Percentiles rank a stretch among this genome's conserved stretches.
Evolutionary conservation across 2,888 invertebrate species (phyloP).

Genomic region (Dioctria linearis): DNA sequence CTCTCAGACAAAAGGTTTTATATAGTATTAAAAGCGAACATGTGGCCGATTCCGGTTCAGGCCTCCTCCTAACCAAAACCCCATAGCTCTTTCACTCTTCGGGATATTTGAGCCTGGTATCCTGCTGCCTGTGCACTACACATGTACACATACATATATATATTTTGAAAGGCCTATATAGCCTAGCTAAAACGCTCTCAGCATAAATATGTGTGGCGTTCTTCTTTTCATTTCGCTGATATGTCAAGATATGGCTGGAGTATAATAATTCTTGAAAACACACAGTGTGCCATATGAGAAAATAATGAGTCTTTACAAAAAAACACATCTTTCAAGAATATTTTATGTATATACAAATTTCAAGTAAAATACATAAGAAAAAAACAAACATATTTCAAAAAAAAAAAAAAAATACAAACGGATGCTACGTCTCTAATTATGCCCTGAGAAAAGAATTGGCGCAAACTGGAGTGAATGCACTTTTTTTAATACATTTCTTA

Average conservation of each 20-base stretch:
- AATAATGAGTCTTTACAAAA: conserved; percentile 1
- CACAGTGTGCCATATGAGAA: conserved; percentile 14
- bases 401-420: neutral
- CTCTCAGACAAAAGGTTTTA: conserved; percentile 15
- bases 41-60: conserved; percentile 9
- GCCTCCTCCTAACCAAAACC: no score
- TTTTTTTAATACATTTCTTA: neutral
- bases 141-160: no score
- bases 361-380: neutral
- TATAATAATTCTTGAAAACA: neutral
- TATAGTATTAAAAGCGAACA: conserved; percentile 17
- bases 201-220: neutral
- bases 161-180: no score
- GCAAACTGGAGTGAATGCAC: neutral
- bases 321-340: neutral
- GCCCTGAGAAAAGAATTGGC: neutral
- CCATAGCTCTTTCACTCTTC: neutral
- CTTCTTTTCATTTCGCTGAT: neutral
- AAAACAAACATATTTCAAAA: neutral
- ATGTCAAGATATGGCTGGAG: no score
- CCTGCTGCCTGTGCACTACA: no score
- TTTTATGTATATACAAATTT: neutral
- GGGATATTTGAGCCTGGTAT: neutral
- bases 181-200: no score
- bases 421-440: conserved; percentile 1